phyloP scores from a whole-genome alignment of 2,797 vertebrate genomes.

The Astyanax mexicanus region DNA sequence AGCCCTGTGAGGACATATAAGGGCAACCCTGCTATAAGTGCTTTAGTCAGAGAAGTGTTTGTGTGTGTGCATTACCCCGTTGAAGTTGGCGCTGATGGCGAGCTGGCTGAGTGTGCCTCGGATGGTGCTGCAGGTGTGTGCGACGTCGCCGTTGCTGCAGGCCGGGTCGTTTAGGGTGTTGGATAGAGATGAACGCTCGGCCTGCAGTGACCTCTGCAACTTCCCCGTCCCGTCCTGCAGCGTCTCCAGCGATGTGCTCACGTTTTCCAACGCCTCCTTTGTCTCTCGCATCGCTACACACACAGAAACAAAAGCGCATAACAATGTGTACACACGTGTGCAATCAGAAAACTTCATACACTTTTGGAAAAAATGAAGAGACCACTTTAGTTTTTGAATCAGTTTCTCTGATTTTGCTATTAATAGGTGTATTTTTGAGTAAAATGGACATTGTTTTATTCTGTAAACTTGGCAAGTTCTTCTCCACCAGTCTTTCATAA shows the following conservation, averaged over 20 bases:
- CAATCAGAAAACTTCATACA: too few relatives aligned
- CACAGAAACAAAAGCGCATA: neutral
- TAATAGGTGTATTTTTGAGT: too few relatives aligned
- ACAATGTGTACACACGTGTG: neutral
- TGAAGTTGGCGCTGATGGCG: conserved; percentile 77
- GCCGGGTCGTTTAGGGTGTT: conserved; percentile 84
- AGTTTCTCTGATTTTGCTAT: too few relatives aligned
- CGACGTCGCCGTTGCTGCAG: conserved; percentile 76
- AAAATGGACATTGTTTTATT: too few relatives aligned
- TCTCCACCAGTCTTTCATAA: too few relatives aligned
- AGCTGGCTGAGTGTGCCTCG: conserved; percentile 80
- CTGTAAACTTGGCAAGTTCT: too few relatives aligned
- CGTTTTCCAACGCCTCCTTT: conserved; percentile 84
- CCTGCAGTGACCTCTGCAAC: conserved; percentile 78
- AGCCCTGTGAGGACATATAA: too few relatives aligned
- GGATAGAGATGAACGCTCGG: conserved; percentile 78
- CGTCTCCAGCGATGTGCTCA: conserved; percentile 82
- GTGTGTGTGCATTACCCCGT: conserved; percentile 71
- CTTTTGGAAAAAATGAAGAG: too few relatives aligned
- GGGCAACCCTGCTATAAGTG: neutral
- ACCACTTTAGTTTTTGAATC: too few relatives aligned
- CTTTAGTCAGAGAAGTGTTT: neutral
- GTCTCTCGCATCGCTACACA: conserved; percentile 87
- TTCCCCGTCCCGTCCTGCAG: conserved; percentile 80
- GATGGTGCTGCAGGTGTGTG: conserved; percentile 81